Evolutionary conservation across 1,140 invertebrate genomes (phyloP).

Genomic region (Danaus melanippus): DNA sequence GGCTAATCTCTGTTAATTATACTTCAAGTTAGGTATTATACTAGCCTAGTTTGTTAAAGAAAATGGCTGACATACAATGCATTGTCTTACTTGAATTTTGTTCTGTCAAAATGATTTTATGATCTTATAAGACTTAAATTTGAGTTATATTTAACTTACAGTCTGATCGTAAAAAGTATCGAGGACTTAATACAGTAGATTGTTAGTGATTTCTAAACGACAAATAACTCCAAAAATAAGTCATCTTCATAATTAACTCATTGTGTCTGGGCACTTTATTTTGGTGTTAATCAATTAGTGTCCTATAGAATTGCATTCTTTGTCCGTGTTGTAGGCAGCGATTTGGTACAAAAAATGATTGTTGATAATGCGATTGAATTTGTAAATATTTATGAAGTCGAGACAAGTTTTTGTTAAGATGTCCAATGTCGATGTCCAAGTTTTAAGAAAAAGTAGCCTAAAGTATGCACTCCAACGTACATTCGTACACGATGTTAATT

Average conservation of each 20-base stretch:
- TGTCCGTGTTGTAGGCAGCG: constrained; percentile 31
- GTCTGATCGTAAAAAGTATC: too few relatives aligned
- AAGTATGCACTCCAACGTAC: constrained; percentile 11
- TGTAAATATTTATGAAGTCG: constrained; percentile 42
- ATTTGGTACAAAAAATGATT: constrained; percentile 38
- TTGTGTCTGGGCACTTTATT: constrained; percentile 29
- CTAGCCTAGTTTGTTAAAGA: not conserved
- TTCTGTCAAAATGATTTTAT: too few relatives aligned
- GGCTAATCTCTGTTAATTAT: constrained; percentile 41
- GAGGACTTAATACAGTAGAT: too few relatives aligned
- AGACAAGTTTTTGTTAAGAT: constrained; percentile 28
- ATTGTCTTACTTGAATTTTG: too few relatives aligned
- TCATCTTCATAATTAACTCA: constrained; percentile 32
- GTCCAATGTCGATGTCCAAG: constrained; percentile 5
- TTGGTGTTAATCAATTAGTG: constrained; percentile 35
- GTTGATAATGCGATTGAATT: constrained; percentile 47
- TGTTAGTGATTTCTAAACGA: too few relatives aligned
- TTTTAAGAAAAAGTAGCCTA: constrained; percentile 21
- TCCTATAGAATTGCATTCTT: constrained; percentile 35
- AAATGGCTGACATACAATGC: too few relatives aligned
- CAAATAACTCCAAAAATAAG: constrained; percentile 17
- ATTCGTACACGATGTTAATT: constrained; percentile 15
- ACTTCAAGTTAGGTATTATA: constrained; percentile 19
- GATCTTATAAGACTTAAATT: too few relatives aligned
- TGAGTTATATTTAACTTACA: too few relatives aligned